Conservation (phyloP, 2,888 invertebrate genomes). For the Subacronicta megacephala region DNA sequence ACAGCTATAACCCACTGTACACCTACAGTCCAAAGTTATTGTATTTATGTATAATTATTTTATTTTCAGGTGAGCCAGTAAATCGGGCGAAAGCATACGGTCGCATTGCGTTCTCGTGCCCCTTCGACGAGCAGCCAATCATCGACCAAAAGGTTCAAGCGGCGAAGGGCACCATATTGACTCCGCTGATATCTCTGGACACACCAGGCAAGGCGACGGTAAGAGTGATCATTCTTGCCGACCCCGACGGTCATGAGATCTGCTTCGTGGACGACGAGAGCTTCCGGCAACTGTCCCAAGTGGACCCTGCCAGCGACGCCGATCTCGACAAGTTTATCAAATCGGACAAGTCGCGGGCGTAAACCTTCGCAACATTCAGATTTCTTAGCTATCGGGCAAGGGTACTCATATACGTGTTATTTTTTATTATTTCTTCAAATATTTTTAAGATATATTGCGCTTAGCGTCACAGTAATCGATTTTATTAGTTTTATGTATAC, state of each 20-base stretch:
- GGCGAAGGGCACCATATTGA: slow-evolving; percentile 93
- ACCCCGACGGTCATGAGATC: slow-evolving; percentile 99
- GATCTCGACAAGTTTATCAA: slow-evolving; percentile 94
- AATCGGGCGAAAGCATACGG: slow-evolving; percentile 97
- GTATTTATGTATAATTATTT: background rate
- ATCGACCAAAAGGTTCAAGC: slow-evolving; percentile 93
- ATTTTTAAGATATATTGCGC: slow-evolving; percentile 19
- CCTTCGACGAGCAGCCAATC: slow-evolving; percentile 92
- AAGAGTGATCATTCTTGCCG: slow-evolving; percentile 98
- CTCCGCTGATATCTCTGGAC: slow-evolving; percentile 96
- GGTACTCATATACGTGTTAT: slow-evolving; percentile 50
- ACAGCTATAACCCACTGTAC: too few species aligned
- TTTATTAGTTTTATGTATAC: slow-evolving; percentile 39
- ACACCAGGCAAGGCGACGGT: slow-evolving; percentile 99
- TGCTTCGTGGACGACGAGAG: slow-evolving; percentile 99
- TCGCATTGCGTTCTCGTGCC: slow-evolving; percentile 98
- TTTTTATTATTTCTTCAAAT: slow-evolving; percentile 24
- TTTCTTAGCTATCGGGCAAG: slow-evolving; percentile 42
- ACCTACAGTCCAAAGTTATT: too few species aligned
- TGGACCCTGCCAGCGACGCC: slow-evolving; percentile 95
- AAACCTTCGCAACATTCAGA: slow-evolving; percentile 33
- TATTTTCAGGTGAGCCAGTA: slow-evolving; percentile 89
- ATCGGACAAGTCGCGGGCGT: slow-evolving; percentile 90
- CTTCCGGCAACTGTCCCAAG: slow-evolving; percentile 95
- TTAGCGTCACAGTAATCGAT: slow-evolving; percentile 25